Conservation (phyloP, 2,888 invertebrate genomes). For the Ochropacha duplaris region DNA sequence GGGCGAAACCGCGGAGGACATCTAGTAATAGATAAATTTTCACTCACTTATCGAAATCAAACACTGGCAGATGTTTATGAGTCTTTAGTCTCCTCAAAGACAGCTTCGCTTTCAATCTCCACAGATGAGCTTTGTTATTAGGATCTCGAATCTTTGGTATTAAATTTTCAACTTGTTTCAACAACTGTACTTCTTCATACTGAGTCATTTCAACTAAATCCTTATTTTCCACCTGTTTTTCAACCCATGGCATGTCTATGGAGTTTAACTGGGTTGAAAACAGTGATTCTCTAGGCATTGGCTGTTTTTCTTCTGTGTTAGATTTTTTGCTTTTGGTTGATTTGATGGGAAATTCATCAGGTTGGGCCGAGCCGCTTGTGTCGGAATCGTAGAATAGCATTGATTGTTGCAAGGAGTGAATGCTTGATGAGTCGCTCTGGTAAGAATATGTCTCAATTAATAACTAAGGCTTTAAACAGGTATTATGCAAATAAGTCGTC, state of each 20-base stretch:
- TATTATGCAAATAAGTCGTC: not conserved
- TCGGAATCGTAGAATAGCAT: conserved; percentile 62
- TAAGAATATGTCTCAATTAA: not conserved
- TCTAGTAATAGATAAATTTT: conserved; percentile 1
- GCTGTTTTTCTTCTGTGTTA: conserved; percentile 42
- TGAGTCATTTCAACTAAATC: conserved; percentile 59
- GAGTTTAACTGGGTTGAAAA: conserved; percentile 65
- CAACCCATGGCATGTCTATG: conserved; percentile 62
- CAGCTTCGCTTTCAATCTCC: conserved; percentile 60
- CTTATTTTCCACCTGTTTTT: conserved; percentile 30
- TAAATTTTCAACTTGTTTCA: conserved; percentile 68
- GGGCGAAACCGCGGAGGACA: too few species aligned
- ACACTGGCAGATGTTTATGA: conserved; percentile 69
- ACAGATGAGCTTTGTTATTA: conserved; percentile 49
- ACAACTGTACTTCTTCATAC: conserved; percentile 72
- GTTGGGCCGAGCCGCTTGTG: conserved; percentile 51
- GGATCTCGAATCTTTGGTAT: conserved; percentile 59
- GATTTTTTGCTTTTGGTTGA: conserved; percentile 32
- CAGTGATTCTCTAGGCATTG: conserved; percentile 45
- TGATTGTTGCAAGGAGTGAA: conserved; percentile 54
- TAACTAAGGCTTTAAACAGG: too few species aligned
- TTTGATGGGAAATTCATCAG: conserved; percentile 26
- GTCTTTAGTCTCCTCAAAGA: conserved; percentile 66
- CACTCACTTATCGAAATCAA: conserved; percentile 73
- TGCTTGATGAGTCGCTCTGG: conserved; percentile 70